Percentiles rank a stretch among this genome's conserved stretches.
Evolutionary conservation across 2,888 invertebrate genomes (phyloP).

Genomic region (Caradrina kadenii): DNA sequence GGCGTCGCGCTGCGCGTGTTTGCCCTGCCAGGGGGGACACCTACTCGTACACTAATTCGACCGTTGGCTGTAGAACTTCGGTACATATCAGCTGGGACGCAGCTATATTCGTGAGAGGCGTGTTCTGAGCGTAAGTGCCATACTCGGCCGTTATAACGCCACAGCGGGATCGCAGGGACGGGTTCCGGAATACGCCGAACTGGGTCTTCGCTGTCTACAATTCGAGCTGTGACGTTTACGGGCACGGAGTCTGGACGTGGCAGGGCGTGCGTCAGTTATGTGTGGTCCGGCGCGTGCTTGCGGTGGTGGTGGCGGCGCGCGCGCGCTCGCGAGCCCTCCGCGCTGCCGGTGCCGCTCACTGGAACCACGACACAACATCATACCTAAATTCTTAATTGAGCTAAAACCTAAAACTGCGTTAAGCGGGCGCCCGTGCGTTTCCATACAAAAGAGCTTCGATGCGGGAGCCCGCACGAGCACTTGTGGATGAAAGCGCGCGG

Average conservation of each 20-base stretch:
- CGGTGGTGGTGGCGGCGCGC: constrained; percentile 75
- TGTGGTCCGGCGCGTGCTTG: constrained; percentile 81
- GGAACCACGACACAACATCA: constrained; percentile 6
- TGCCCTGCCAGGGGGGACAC: too few species aligned
- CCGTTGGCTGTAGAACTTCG: constrained; percentile 22
- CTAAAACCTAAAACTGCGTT: too few species aligned
- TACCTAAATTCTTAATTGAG: too few species aligned
- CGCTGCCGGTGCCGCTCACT: constrained; percentile 53
- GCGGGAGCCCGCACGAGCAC: too few species aligned
- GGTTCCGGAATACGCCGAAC: neutral
- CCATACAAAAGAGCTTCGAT: too few species aligned
- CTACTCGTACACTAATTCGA: constrained; percentile 26
- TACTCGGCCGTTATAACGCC: constrained; percentile 15
- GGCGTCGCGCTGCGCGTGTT: neutral
- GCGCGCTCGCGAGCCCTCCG: constrained; percentile 54
- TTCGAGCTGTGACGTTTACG: neutral
- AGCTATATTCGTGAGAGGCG: constrained; percentile 61
- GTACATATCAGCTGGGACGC: constrained; percentile 29
- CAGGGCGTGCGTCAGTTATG: constrained; percentile 66
- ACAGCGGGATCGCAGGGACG: constrained; percentile 11
- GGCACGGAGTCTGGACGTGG: too few species aligned
- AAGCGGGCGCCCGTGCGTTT: too few species aligned
- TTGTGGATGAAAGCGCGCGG: too few species aligned
- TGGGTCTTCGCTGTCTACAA: neutral
- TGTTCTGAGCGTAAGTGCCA: constrained; percentile 9